These are phyloP conservation scores for Alitta virens DNA, from an alignment of 2,888 invertebrate species.

Conservation along the genomic window DNA sequence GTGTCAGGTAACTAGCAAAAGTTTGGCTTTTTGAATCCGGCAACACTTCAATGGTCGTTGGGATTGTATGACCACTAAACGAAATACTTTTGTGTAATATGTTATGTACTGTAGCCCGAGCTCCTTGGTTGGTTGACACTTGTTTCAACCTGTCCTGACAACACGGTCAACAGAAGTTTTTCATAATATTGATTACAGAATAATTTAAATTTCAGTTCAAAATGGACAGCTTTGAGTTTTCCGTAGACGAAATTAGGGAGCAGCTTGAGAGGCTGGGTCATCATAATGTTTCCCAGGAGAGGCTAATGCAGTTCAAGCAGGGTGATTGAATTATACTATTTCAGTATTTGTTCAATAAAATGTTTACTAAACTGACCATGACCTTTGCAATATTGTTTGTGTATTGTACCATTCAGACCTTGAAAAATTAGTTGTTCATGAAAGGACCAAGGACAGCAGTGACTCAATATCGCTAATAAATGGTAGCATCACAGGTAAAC, in stretches of 20 bases:
- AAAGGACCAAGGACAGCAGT: conserved; percentile 23
- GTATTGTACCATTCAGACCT: conserved; percentile 19
- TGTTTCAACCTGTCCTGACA: too few species aligned
- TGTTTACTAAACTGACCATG: too few species aligned
- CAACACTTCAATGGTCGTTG: too few species aligned
- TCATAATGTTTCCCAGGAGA: conserved; percentile 41
- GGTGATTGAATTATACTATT: conserved; percentile 33
- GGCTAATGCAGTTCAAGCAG: conserved; percentile 48
- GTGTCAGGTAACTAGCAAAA: too few species aligned
- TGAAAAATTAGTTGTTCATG: conserved; percentile 22
- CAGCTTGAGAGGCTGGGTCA: conserved; percentile 54
- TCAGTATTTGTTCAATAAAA: neutral
- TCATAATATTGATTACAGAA: too few species aligned
- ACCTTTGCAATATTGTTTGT: neutral
- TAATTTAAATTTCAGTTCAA: too few species aligned
- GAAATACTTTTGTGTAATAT: too few species aligned
- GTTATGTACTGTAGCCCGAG: too few species aligned
- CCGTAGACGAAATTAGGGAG: conserved; percentile 53
- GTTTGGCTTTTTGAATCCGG: too few species aligned
- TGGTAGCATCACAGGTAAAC: conserved; percentile 1
- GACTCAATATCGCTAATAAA: conserved; percentile 4
- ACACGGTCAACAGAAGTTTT: too few species aligned
- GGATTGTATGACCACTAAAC: too few species aligned
- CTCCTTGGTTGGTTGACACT: too few species aligned
- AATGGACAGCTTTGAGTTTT: conserved; percentile 36